Evolutionary conservation across 2,797 vertebrate genomes (phyloP).

Genomic region (Myoxocephalus aenaeus): DNA sequence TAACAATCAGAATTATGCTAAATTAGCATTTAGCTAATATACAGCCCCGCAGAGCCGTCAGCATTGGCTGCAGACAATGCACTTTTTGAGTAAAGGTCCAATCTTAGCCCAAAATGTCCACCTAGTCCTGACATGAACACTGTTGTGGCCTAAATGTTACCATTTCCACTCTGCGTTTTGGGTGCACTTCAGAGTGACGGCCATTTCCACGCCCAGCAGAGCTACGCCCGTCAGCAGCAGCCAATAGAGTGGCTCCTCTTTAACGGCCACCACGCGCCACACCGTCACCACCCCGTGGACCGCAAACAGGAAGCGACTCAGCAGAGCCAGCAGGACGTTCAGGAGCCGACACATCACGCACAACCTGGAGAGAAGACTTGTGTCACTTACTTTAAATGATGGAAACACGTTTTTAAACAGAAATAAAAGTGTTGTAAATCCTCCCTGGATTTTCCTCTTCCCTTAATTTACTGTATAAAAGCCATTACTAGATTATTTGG

Average conservation of each 20-base stretch:
- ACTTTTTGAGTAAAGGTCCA: background rate
- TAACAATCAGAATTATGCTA: background rate
- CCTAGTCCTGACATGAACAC: background rate
- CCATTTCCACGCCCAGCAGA: constrained; percentile 83
- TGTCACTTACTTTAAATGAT: background rate
- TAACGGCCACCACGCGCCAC: constrained; percentile 76
- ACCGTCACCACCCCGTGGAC: constrained; percentile 82
- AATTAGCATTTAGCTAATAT: background rate
- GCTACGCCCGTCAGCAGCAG: constrained; percentile 80
- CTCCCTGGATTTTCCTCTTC: background rate
- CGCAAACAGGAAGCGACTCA: constrained; percentile 83
- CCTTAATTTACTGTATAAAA: background rate
- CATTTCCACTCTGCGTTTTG: constrained; percentile 87
- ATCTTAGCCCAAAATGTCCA: background rate
- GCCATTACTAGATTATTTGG: constrained; percentile 6
- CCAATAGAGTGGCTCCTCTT: constrained; percentile 77
- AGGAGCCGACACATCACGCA: constrained; percentile 72
- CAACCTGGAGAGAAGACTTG: constrained; percentile 39
- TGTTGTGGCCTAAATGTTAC: constrained; percentile 59
- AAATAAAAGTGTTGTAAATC: background rate
- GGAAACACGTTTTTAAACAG: background rate
- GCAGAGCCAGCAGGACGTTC: constrained; percentile 77
- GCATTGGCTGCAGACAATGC: background rate
- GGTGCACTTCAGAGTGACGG: constrained; percentile 81
- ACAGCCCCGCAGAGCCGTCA: background rate